A percentile compares a stretch with the other conserved stretches of the same genome.
Evolutionary conservation across 1,140 invertebrate species (phyloP).

Genomic region (Hyphantria cunea): DNA sequence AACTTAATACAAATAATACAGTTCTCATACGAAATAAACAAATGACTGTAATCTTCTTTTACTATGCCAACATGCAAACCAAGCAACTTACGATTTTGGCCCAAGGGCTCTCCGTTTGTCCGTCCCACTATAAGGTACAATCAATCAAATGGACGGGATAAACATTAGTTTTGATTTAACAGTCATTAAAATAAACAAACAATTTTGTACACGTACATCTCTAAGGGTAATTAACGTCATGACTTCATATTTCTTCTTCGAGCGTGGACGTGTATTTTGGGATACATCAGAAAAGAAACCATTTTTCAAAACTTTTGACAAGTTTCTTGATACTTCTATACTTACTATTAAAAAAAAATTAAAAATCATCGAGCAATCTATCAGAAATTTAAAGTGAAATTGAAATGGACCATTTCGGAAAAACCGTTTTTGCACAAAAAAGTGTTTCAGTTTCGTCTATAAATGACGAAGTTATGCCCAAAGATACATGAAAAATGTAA

Average conservation of each 20-base stretch:
- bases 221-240: slow-evolving; percentile 53
- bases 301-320: slow-evolving; percentile 21
- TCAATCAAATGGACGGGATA: slow-evolving; percentile 55
- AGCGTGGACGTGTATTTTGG: slow-evolving; percentile 11
- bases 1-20: not conserved
- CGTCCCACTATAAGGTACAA: slow-evolving; percentile 38
- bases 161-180: slow-evolving; percentile 56
- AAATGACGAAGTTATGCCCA: no score
- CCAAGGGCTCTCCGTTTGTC: slow-evolving; percentile 33
- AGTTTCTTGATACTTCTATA: not conserved
- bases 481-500: no score
- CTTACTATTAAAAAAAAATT: no score
- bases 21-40: not conserved
- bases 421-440: no score
- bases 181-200: slow-evolving; percentile 58
- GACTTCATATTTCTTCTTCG: slow-evolving; percentile 44
- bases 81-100: slow-evolving; percentile 34
- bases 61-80: slow-evolving; percentile 6
- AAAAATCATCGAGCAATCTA: no score
- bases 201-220: slow-evolving; percentile 35
- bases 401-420: no score
- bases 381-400: no score
- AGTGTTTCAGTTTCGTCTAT: no score
- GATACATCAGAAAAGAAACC: slow-evolving; percentile 3
- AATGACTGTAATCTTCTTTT: slow-evolving; percentile 1